phyloP scores from a whole-genome alignment of 35 echinoderm and acorn worm genomes.

The Lytechinus pictus region DNA sequence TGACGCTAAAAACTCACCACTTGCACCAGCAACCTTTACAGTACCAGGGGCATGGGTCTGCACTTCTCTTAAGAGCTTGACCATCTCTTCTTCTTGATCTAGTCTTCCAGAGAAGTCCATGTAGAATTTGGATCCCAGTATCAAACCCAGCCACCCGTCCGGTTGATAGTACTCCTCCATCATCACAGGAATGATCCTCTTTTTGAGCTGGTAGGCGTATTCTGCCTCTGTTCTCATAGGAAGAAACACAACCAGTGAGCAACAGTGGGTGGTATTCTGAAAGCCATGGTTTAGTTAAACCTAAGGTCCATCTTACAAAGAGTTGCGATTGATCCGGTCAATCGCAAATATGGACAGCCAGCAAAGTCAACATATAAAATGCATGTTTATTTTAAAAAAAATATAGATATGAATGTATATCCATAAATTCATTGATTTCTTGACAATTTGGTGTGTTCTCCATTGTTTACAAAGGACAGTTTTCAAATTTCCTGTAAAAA shows the following conservation, averaged over 20 bases:
- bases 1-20: not conserved
- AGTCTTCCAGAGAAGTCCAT: slow-evolving; percentile 78
- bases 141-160: slow-evolving; percentile 91
- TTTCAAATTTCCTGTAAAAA: no score
- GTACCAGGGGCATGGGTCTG: slow-evolving; percentile 28
- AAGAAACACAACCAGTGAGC: not conserved
- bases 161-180: slow-evolving; percentile 88
- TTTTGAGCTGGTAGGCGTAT: slow-evolving; percentile 81
- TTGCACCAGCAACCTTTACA: slow-evolving; percentile 19
- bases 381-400: no score
- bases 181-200: slow-evolving; percentile 85
- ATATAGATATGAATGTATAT: no score
- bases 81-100: slow-evolving; percentile 39
- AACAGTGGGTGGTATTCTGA: no score
- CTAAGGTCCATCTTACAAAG: no score
- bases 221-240: slow-evolving; percentile 79
- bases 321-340: no score
- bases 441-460: no score
- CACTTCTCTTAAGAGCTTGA: slow-evolving; percentile 76
- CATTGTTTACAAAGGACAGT: no score
- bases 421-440: no score
- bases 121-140: slow-evolving; percentile 90
- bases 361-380: no score
- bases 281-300: no score
- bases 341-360: no score